Percentiles rank a stretch among this genome's conserved stretches.
phyloP scores from a whole-genome alignment of 2,888 invertebrate genomes.

The Habroteleia sp. region DNA sequence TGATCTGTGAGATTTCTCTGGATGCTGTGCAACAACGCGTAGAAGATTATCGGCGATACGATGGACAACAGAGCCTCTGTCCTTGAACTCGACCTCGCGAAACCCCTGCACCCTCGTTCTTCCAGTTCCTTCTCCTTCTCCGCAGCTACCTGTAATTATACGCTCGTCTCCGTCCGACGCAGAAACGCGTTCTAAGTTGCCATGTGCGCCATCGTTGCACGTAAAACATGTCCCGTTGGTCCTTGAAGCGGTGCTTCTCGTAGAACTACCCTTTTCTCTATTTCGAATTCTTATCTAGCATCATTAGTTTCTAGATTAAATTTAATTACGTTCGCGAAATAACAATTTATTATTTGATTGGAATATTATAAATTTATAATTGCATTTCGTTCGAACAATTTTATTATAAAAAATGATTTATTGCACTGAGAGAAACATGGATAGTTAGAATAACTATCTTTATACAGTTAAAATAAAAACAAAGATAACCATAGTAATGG shows the following conservation, averaged over 20 bases:
- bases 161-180: conserved; percentile 25
- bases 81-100: conserved; percentile 56
- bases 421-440: too few species aligned
- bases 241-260: conserved; percentile 36
- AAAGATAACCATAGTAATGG: too few species aligned
- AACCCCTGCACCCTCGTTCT: conserved; percentile 61
- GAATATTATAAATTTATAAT: too few species aligned
- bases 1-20: conserved; percentile 3
- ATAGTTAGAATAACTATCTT: too few species aligned
- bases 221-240: conserved; percentile 40
- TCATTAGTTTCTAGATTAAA: too few species aligned
- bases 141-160: conserved; percentile 53
- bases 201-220: conserved; percentile 39
- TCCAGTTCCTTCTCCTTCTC: conserved; percentile 54
- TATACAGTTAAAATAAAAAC: too few species aligned
- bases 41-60: conserved; percentile 53
- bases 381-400: too few species aligned
- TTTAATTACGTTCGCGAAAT: not conserved
- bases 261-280: conserved; percentile 19
- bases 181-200: conserved; percentile 46
- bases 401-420: too few species aligned
- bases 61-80: conserved; percentile 39
- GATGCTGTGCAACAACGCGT: conserved; percentile 3
- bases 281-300: too few species aligned
- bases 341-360: too few species aligned